Base-by-base conservation (phyloP, 1,140 invertebrate species). In the Kradibia gibbosae region DNA sequence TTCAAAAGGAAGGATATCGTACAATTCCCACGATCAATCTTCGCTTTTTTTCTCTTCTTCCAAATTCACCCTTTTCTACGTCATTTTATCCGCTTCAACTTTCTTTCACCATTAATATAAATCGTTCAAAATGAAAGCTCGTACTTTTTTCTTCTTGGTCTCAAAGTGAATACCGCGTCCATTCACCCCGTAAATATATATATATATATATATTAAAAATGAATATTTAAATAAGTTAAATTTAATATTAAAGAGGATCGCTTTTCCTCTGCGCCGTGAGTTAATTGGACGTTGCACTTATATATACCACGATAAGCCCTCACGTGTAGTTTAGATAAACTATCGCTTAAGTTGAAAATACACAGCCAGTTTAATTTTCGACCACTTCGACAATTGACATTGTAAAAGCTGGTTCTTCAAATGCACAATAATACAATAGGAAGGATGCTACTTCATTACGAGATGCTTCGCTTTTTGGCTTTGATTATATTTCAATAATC, bases 1-100 rank as follows among this genome's bases (percentile, higher is more conserved):
- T 20, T 48, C 70, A 8, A 72, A 53, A 50, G 70, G 48, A 34
- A 79, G 60, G 60, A 79, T 67, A 75, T 67, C 60, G 75, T 74
- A 67, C 70, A 67, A 79, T 76, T 31, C 77, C 72, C 48, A 25
- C 53, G 77, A 83, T 57, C 73, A 67, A 72, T 77, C 39, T 48
- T 48, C 73, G 17, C 17, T 28, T 71, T 71, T 53, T 67, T 42
- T 11, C 53, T 11, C 73, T 48, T 70, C 42, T 36, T 36, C 57
- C 81, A 48, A 71, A 45, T 82, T 80, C 53, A n/a, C 31, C 80
- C 78, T 81, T 80, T 80, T 83, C 85, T 83, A 78, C 48, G 11
- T 25, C 57, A 20, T 36, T 53, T 3, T 3, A 53, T 62, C 3
- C n/a, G 1, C 34, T 34, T 34, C 15, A 7, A 3, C 34, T 67